phyloP scores from a whole-genome alignment of 2,888 invertebrate species.

The Melanophora roralis region DNA sequence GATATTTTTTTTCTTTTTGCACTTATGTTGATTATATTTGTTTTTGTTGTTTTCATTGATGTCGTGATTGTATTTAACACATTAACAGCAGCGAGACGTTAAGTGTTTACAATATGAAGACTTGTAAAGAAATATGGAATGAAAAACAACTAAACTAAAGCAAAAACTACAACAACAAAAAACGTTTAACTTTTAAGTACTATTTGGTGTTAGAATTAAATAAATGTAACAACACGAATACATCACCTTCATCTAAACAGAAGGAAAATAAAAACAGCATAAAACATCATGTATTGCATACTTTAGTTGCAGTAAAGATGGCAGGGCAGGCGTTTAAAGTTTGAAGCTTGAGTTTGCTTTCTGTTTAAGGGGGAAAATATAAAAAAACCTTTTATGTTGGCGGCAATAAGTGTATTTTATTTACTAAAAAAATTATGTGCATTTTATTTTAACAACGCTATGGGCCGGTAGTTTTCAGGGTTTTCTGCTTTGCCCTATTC shows the following conservation, averaged over 20 bases:
- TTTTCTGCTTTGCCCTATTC: no score
- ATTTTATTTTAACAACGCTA: neutral
- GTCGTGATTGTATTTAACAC: conserved; percentile 33
- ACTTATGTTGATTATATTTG: neutral
- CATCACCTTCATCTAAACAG: conserved; percentile 7
- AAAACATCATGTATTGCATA: neutral
- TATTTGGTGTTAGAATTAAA: conserved; percentile 59
- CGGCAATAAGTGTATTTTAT: neutral
- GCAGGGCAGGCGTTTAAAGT: neutral
- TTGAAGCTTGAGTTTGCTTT: neutral
- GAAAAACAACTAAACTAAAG: neutral
- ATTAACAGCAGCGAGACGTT: conserved; percentile 50
- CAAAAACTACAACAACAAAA: conserved; percentile 45
- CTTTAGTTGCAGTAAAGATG: neutral
- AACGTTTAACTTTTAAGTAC: conserved; percentile 61
- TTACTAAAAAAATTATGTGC: neutral
- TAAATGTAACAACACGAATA: conserved; percentile 6
- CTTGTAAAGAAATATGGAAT: neutral
- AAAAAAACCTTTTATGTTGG: neutral
- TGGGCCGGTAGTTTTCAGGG: no score
- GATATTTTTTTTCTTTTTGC: neutral
- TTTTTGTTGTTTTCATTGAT: no score
- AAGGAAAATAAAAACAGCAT: no score
- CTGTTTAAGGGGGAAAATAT: neutral
- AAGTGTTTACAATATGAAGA: conserved; percentile 56